Base-by-base conservation (phyloP, 1,140 invertebrate genomes). In the Popillia japonica region DNA sequence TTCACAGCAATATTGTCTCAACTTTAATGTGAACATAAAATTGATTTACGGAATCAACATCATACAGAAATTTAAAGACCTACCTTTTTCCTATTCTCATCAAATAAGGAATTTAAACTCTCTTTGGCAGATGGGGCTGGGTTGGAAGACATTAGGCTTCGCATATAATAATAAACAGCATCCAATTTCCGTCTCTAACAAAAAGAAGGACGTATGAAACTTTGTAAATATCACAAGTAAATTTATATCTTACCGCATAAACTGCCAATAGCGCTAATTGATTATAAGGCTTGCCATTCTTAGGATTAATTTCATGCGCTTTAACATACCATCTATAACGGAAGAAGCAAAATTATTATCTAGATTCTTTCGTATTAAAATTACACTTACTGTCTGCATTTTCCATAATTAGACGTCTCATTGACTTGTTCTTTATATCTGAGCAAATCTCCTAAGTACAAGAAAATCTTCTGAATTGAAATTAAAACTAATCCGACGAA, bases 141-240 rank as follows among this genome's bases (percentile, higher is more conserved):
- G 90, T 97, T 98, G 20, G 96, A 96, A 42, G 96, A 94, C 90
- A 97, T 95, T 75, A 98, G 88, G 87, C 96, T 97, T 83, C 97
- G 90, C 93, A 98, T 97, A 85, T 98, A 98, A 87, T 96, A 98
- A 88, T 98, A 99, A 11, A 98, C 96, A n/a, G 97, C 96, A 88
- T 99, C 97, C 76, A 99, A 89, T 89, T 96, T 96, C 84, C 96
- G 90, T 88, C 94, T 93, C 96, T 98, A 87, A 34, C 27, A 34
- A 34, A 34, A 34, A 34, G 4, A 78, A 91, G 80, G 83, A 20
- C 20, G 23, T 23, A 23, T 27, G 6, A 8, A 76, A 77, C 55
- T 75, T 44, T 42, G 23, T 59, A 77, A 42, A 34, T 75, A 64
- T 11, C 74, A 72, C 10, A 55, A 76, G 40, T 40, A 7, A 42